Base-by-base conservation (phyloP, 2,113 vertebrate species). In the Chrysochloris asiatica region DNA sequence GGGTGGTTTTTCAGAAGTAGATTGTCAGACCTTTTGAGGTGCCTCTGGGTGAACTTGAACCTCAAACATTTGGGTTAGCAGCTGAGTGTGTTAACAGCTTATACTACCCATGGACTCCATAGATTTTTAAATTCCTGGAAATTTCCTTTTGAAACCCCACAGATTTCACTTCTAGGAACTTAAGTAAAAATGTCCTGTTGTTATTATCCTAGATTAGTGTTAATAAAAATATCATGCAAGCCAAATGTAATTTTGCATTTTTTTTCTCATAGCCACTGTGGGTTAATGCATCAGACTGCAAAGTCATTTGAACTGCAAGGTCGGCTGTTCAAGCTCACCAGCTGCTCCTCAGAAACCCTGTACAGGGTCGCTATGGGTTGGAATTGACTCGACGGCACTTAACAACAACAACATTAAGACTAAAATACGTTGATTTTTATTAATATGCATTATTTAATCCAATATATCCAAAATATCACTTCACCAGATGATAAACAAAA, bases 401-500 rank as follows among this genome's bases (percentile, higher is more conserved):
- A n/a, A n/a, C n/a, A n/a, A n/a, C n/a, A n/a, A n/a, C n/a, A n/a
- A n/a, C 36, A 79, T 79, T 86, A 79, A 90, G 77, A 93, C n/a
- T 41, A 71, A 43, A 47, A 92, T n/a, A 86, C 54, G 24, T 82
- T 77, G 36, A 52, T 63, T 81, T 24, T 16, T 56, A 67, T 33
- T 41, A 81, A 77, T 78, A 43, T 22, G 22, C 30, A 45, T 83
- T 69, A 75, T 83, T 61, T 80, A 48, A 71, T 45, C 45, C 47
- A 90, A 84, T 71, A 52, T 52, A 73, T 4, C 88, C 47, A 90
- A 84, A 76, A 52, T 52, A 73, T 4, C 88, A 86, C 76, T 89
- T 83, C 65, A 61, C 30, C 21, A 72, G 76, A 33, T 85, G 19
- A 86, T 76, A 59, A 3, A 30, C 47, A 52, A 26, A 59, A 26